These are phyloP conservation scores for fruit fly (Drosophila melanogaster) DNA, from an alignment of 1,140 invertebrate genomes.

Conservation along the genomic window DNA sequence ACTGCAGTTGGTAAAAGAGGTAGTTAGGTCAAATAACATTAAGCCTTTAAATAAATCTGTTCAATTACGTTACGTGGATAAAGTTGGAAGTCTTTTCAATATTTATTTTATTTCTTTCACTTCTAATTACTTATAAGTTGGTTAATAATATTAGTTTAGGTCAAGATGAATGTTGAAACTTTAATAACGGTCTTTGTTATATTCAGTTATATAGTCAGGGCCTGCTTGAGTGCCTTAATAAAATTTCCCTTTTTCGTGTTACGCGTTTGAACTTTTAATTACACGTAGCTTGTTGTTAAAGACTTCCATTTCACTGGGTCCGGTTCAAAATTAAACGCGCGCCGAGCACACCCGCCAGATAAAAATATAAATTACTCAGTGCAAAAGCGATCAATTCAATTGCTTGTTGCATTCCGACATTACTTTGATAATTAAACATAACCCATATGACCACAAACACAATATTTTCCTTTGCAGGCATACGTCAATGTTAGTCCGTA, in stretches of 20 bases:
- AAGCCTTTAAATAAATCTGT: conserved; percentile 4
- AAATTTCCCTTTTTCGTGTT: conserved; percentile 43
- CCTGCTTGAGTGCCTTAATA: conserved; percentile 3
- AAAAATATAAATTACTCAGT: conserved; percentile 50
- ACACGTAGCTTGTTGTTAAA: conserved; percentile 36
- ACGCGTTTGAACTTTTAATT: conserved; percentile 47
- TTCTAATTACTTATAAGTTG: not conserved
- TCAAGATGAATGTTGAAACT: not conserved
- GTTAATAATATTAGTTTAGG: not conserved
- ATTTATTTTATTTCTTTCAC: not conserved
- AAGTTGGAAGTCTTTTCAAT: not conserved
- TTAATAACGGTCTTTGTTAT: conserved; percentile 2
- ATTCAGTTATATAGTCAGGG: not conserved
- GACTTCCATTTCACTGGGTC: conserved; percentile 41
- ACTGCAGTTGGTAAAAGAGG: conserved; percentile 1
- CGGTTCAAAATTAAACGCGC: conserved; percentile 50
- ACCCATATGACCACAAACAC: not conserved
- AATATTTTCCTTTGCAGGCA: no score
- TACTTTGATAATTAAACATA: conserved; percentile 35
- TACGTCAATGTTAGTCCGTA: no score
- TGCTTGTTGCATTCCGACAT: conserved; percentile 32
- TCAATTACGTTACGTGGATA: not conserved
- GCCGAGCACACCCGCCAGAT: conserved; percentile 25
- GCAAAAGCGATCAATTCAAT: conserved; percentile 18
- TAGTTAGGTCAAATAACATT: conserved; percentile 11